Conservation (phyloP, 2,113 vertebrate genomes). For the Geothlypis trichas region DNA sequence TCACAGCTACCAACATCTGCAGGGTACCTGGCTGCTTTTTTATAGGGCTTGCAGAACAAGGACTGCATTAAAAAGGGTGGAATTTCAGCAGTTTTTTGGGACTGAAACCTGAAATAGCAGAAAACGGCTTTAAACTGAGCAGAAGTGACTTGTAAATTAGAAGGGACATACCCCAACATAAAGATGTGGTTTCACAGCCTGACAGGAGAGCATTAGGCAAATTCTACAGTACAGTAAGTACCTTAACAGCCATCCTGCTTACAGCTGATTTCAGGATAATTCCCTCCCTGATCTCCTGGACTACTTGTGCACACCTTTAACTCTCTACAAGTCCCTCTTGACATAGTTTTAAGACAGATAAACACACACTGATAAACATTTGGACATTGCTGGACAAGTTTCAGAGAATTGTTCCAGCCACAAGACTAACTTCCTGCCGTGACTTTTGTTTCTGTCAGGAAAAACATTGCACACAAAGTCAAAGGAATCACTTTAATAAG, state of each 20-base stretch:
- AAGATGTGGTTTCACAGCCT: background rate
- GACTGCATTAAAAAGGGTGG: background rate
- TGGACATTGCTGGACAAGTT: background rate
- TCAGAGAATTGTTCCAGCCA: background rate
- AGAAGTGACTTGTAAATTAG: background rate
- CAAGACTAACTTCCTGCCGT: background rate
- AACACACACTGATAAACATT: background rate
- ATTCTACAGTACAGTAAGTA: background rate
- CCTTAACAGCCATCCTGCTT: slow-evolving; percentile 4
- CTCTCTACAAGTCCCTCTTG: background rate
- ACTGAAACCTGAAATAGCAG: background rate
- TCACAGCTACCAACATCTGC: background rate
- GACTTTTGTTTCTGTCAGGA: background rate
- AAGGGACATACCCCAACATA: background rate
- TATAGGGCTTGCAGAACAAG: background rate
- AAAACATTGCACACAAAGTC: background rate
- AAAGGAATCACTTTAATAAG: background rate
- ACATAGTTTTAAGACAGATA: background rate
- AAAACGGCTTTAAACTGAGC: background rate
- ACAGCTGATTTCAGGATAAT: background rate
- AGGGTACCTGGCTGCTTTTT: background rate
- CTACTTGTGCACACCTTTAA: background rate
- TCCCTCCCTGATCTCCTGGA: background rate
- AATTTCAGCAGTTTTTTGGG: background rate
- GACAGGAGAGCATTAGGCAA: background rate